Evolutionary conservation across 2,888 invertebrate species (phyloP).

Genomic region (Drosophila bunnanda): DNA sequence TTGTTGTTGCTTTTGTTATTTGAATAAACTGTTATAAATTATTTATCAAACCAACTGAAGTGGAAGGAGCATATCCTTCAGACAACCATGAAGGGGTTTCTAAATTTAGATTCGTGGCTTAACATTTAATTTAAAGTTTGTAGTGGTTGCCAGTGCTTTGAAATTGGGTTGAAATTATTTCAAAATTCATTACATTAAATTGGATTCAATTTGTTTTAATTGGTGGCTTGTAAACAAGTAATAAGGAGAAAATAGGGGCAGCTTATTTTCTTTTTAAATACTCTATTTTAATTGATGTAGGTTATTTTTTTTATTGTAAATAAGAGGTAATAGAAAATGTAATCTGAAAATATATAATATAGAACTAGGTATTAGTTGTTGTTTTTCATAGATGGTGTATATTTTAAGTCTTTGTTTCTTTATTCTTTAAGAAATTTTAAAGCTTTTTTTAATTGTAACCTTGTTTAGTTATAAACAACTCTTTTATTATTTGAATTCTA

Average conservation of each 20-base stretch:
- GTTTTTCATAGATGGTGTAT: neutral
- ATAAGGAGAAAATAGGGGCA: no score
- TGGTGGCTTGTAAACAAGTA: neutral
- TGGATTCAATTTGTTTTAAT: no score
- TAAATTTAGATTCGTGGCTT: neutral
- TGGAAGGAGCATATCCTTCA: conserved; percentile 10
- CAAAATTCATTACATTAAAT: neutral
- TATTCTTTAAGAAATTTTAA: neutral
- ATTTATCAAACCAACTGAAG: conserved; percentile 11
- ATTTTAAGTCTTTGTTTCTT: neutral
- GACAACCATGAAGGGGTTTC: neutral
- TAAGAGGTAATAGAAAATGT: neutral
- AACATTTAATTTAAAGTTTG: neutral
- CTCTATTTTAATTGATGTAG: neutral
- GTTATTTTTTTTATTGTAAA: neutral
- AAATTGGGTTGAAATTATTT: neutral
- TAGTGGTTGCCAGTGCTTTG: no score
- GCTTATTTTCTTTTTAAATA: neutral
- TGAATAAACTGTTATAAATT: conserved; percentile 48
- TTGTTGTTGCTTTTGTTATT: conserved; percentile 63
- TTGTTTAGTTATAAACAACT: neutral
- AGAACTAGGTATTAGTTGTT: no score
- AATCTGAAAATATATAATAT: neutral
- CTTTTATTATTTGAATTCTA: neutral
- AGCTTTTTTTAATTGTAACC: neutral